Evolutionary conservation across 30 jellyfish, hydroid and myxozoan species (phyloP).

Genomic region (Aurelia coerulea): DNA sequence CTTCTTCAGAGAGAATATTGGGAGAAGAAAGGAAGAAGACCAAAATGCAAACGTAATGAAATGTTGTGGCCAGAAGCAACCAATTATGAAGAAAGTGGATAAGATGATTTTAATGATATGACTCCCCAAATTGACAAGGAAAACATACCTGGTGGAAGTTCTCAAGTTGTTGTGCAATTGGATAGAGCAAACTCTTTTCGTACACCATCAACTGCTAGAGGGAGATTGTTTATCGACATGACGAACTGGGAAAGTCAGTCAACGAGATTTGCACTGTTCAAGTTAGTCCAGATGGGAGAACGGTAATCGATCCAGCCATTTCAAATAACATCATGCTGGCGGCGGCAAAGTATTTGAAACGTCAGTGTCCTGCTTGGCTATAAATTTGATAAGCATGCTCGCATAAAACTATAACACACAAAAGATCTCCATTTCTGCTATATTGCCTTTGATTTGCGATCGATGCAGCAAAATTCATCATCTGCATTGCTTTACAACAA

Average conservation of each 20-base stretch:
- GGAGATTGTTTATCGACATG: slow-evolving; percentile 4
- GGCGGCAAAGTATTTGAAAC: background rate
- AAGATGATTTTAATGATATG: background rate
- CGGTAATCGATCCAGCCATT: slow-evolving; percentile 17
- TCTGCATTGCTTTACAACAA: too few relatives aligned
- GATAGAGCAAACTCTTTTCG: background rate
- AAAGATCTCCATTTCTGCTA: too few relatives aligned
- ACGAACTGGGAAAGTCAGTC: background rate
- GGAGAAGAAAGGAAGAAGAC: slow-evolving; percentile 16
- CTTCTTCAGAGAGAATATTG: background rate
- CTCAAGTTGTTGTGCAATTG: slow-evolving; percentile 2
- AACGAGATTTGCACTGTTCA: slow-evolving; percentile 6
- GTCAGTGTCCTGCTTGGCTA: background rate
- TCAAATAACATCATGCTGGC: slow-evolving; percentile 12
- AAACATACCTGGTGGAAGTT: background rate
- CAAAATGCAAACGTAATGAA: background rate
- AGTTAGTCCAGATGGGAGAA: slow-evolving; percentile 20
- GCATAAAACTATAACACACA: too few relatives aligned
- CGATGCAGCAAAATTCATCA: too few relatives aligned
- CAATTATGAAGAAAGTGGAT: background rate
- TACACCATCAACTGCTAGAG: background rate
- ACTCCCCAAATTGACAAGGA: slow-evolving; percentile 8
- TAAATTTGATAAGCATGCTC: too few relatives aligned
- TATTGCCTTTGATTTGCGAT: too few relatives aligned
- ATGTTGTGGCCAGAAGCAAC: background rate